Evolutionary conservation across 2,797 vertebrate species (phyloP), one percentile per base, ranked within the genome.

Genomic region (Tapera naevia): DNA sequence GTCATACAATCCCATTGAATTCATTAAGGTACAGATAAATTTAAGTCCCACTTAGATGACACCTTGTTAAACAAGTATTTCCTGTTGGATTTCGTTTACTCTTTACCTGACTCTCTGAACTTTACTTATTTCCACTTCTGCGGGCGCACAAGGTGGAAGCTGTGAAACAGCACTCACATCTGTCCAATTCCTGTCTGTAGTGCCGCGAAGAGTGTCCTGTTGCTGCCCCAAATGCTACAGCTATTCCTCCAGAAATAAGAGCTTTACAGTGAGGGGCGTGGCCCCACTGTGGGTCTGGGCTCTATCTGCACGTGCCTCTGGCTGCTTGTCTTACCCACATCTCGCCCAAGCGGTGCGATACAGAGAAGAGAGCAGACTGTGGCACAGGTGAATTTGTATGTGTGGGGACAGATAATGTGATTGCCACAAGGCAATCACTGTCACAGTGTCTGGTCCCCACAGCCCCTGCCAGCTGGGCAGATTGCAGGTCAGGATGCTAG

Each of bases 311-410:
- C 0, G 2, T 32, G 25, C 8, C n/a, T 46, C 60, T 0, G 3
- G 27, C 48, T 62, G 37, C 54, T 58, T 0, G 0, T 33, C 62
- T 33, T 54, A 46, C 45, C 45, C 16, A 2, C 0, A 2, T 35
- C 46, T 50, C 1, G 1, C 64, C 19, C 23, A 8, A 32, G 50
- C 1, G 6, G 3, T 9, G 25, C 0, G 4, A 43, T 4, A 13
- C 11, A 11, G 37, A 46, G 33, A 27, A 22, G 56, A 5, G 30
- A 51, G 14, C 21, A 19, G 33, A 25, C 21, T 7, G 4, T 17
- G 76, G 28, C 72, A 43, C 0, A 0, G 21, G 15, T 11, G 51
- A 5, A 5, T 53, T 41, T 6, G 0, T 0, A 0, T 1, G 12
- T 1, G 12, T 24, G 32, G 66, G 53, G 45, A 48, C 48, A 33